Base-by-base conservation (phyloP, 2,797 vertebrate species). In the Hydrocynus forskahlii region DNA sequence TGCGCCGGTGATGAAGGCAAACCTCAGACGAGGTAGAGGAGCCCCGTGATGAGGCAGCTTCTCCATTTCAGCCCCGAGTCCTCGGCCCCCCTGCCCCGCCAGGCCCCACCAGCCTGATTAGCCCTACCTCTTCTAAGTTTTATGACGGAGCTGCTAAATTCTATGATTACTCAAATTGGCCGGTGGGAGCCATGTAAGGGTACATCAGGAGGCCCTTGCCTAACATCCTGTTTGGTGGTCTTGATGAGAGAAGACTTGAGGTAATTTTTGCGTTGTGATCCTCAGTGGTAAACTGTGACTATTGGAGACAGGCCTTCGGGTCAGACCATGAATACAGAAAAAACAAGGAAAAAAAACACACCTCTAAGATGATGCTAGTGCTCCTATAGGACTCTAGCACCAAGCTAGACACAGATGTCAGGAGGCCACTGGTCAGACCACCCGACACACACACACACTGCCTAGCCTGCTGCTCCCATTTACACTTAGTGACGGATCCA, bases 21-120 rank as follows among this genome's bases (percentile, higher is more conserved):
- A 95, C 94, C 85, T 90, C 95, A 96, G 93, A 95, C 95, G 87
- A 92, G 92, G 66, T 95, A 95, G 94, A 97, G 95, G 89, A 95
- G 94, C 95, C 96, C 95, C 95, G 92, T 96, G 95, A 98, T 96
- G 97, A 97, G 96, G 96, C 96, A 92, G 91, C 93, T 95, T 97
- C 96, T 98, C 96, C 91, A 95, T 97, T 97, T 97, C 96, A 94
- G 91, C 91, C 92, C 93, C 78, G 81, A 91, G 90, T 92, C 90
- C 87, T 63, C 92, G 94, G 95, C 94, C 92, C 95, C 88, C 88
- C 84, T 88, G 86, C 83, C 86, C 82, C 76, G 80, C 88, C 83
- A 29, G 79, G 79, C 82, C 93, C 93, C 89, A 85, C 21, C 35
- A 95, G 94, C 92, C 91, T 94, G 93, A 96, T 96, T 95, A 94